phyloP scores from a whole-genome alignment of 2,797 vertebrate species.

The Tapirus indicus region DNA sequence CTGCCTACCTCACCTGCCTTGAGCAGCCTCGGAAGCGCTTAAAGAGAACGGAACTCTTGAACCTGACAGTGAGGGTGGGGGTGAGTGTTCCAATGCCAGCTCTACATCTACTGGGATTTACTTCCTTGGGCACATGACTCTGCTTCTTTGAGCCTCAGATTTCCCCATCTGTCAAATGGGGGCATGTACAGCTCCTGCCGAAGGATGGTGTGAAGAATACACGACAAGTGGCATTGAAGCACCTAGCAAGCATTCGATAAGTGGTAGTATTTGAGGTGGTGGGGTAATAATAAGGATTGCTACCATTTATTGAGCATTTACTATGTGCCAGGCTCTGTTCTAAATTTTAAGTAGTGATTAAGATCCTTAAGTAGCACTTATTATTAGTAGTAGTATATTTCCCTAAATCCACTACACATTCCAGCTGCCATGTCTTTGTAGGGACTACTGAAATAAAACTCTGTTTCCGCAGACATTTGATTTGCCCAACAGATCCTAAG shows the following conservation, averaged over 20 bases:
- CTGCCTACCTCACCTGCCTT: rapidly evolving
- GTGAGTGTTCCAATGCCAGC: rapidly evolving
- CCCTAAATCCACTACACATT: not conserved
- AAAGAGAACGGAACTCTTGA: not conserved
- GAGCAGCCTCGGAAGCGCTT: not conserved
- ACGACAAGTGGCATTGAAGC: not conserved
- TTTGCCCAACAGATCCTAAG: not conserved
- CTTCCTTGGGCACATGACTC: not conserved
- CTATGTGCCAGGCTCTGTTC: not conserved
- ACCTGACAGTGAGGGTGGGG: not conserved
- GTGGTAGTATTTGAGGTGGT: not conserved
- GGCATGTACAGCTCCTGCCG: not conserved
- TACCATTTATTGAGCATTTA: not conserved
- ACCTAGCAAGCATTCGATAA: not conserved
- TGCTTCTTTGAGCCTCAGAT: not conserved
- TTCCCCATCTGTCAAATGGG: not conserved
- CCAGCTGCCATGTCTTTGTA: not conserved
- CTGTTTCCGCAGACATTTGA: not conserved
- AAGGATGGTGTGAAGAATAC: not conserved
- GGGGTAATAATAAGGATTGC: not conserved
- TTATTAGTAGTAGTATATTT: not conserved
- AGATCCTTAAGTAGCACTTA: not conserved
- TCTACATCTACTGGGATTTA: not conserved
- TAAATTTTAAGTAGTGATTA: not conserved
- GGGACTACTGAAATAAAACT: not conserved